These are phyloP conservation scores for Silurus lanzhouensis DNA, from an alignment of 2,797 vertebrate species.

Conservation along the genomic window DNA sequence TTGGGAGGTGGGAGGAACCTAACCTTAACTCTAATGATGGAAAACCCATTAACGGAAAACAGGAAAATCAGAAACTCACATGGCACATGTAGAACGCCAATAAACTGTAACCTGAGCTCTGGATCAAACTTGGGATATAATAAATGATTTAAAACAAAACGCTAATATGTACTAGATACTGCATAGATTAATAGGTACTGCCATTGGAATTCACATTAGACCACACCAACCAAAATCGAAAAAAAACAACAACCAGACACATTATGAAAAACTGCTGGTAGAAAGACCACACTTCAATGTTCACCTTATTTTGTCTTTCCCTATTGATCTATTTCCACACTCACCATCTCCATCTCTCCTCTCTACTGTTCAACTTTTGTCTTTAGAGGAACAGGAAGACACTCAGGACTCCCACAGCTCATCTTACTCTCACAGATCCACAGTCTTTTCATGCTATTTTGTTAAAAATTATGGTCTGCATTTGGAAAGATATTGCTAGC, in stretches of 20 bases:
- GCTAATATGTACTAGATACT: background rate
- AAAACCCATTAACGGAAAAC: background rate
- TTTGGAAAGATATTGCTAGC: background rate
- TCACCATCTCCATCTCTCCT: background rate
- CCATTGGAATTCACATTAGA: background rate
- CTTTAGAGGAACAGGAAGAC: background rate
- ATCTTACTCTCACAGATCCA: background rate
- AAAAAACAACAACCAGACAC: background rate
- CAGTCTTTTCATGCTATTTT: background rate
- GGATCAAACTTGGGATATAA: background rate
- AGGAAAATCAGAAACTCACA: background rate
- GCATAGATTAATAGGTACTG: background rate
- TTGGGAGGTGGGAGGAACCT: background rate
- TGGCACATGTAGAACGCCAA: background rate
- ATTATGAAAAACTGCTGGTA: background rate
- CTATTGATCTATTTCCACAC: background rate
- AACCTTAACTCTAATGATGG: no score
- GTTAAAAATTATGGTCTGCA: background rate
- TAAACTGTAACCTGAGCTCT: background rate
- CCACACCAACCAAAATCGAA: background rate
- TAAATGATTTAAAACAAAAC: slow-evolving; percentile 13
- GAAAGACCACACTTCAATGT: background rate
- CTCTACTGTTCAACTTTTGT: background rate
- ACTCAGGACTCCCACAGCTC: background rate
- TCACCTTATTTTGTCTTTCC: background rate